phyloP scores from a whole-genome alignment of 2,113 vertebrate genomes.

The Chinchilla lanigera region DNA sequence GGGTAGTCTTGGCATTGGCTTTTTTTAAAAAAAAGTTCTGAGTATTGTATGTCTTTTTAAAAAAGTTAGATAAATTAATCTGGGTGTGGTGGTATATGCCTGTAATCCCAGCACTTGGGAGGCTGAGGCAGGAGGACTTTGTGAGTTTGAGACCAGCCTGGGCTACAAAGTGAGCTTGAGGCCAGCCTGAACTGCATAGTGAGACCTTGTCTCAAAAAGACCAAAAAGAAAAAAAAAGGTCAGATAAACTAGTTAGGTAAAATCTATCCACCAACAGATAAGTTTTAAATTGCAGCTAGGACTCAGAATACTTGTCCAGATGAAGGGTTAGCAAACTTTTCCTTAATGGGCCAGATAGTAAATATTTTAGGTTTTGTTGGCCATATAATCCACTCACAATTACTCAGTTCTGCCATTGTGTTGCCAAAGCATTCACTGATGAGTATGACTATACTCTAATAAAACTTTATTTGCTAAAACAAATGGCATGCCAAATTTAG shows the following conservation, averaged over 20 bases:
- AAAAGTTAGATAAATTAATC: too few relatives aligned
- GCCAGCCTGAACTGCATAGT: too few relatives aligned
- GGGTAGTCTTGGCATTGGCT: not conserved
- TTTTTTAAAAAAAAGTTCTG: not conserved
- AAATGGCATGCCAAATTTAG: not conserved
- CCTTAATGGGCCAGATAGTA: not conserved
- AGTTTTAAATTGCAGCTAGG: not conserved
- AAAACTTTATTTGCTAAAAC: constrained; percentile 40
- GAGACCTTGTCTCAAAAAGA: too few relatives aligned
- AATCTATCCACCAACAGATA: not conserved
- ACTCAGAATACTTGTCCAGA: not conserved
- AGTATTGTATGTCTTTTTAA: not conserved
- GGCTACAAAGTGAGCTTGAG: too few relatives aligned
- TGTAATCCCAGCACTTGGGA: too few relatives aligned
- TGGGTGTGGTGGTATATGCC: too few relatives aligned
- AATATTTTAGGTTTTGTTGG: not conserved
- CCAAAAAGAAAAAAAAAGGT: not conserved
- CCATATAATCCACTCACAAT: not conserved
- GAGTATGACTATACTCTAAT: not conserved
- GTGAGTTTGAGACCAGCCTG: too few relatives aligned
- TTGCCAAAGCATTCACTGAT: not conserved
- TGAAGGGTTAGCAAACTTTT: not conserved
- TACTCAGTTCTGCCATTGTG: not conserved
- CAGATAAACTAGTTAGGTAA: not conserved
- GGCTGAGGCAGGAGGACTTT: too few relatives aligned